phyloP scores from a whole-genome alignment of 2,888 invertebrate genomes.

The Platycheirus rosarum region DNA sequence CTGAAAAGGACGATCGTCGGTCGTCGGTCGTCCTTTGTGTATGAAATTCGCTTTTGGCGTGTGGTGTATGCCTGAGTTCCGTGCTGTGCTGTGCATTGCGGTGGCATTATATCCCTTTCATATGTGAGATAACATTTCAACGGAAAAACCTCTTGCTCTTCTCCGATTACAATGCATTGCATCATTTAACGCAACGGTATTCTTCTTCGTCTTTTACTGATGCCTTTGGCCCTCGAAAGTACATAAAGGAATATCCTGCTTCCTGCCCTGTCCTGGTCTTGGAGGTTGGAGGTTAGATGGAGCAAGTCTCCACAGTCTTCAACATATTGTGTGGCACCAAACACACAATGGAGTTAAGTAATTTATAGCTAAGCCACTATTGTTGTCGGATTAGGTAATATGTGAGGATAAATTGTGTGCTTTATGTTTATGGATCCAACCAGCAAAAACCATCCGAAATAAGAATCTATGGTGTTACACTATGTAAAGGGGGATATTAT shows the following conservation, averaged over 20 bases:
- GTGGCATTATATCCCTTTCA: constrained; percentile 46
- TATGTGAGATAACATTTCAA: constrained; percentile 53
- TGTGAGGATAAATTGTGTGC: constrained; percentile 67
- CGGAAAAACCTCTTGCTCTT: constrained; percentile 13
- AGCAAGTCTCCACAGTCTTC: constrained; percentile 28
- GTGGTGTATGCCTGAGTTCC: constrained; percentile 19
- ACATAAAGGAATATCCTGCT: constrained; percentile 14
- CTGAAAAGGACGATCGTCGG: background rate
- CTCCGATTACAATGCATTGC: constrained; percentile 51
- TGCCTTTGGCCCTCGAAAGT: constrained; percentile 12
- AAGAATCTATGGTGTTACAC: constrained; percentile 46
- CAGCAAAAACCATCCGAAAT: constrained; percentile 36
- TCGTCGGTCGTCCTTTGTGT: constrained; percentile 41
- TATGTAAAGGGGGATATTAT: constrained; percentile 42
- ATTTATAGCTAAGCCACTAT: constrained; percentile 72
- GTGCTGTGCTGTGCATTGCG: constrained; percentile 23
- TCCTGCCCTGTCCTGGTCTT: background rate
- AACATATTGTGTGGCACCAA: constrained; percentile 30
- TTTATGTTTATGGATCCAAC: constrained; percentile 59
- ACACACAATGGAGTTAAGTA: constrained; percentile 56
- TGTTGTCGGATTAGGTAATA: constrained; percentile 73
- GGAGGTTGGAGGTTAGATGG: constrained; percentile 5
- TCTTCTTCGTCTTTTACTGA: constrained; percentile 12
- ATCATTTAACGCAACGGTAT: constrained; percentile 55
- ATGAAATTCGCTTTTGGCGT: constrained; percentile 27